Evolutionary conservation across 2,113 vertebrate genomes (phyloP).

Genomic region (Calidris pugnax): DNA sequence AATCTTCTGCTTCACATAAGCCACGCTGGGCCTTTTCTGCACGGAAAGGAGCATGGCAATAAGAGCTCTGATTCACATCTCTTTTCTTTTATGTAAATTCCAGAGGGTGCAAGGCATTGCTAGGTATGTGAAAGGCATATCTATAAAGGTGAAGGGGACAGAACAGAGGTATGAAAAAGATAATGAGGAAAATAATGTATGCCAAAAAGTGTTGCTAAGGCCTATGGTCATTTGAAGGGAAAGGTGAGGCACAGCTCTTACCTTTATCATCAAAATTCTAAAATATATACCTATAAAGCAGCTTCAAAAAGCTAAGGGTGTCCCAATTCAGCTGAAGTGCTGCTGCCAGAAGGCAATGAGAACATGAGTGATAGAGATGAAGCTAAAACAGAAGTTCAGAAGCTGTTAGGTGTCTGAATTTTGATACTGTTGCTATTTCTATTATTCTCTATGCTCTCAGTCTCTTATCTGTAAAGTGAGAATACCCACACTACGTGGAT

Average conservation of each 20-base stretch:
- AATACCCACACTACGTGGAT: background rate
- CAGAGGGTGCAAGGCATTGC: background rate
- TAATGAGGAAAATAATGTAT: background rate
- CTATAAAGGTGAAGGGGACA: background rate
- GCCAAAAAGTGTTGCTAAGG: background rate
- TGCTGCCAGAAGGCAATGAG: background rate
- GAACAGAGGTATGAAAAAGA: accelerated
- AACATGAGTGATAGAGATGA: background rate
- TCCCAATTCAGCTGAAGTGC: background rate
- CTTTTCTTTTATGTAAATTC: background rate
- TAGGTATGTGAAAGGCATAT: background rate
- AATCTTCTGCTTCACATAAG: background rate
- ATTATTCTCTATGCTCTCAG: background rate
- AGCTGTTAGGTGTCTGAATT: background rate
- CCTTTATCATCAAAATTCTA: background rate
- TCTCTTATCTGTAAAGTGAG: background rate
- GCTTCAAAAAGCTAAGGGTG: background rate
- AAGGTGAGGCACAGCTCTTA: background rate
- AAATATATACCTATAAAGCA: background rate
- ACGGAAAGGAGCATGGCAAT: background rate
- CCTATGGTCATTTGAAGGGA: background rate
- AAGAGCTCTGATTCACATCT: background rate
- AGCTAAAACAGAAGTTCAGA: background rate
- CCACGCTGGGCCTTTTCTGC: background rate
- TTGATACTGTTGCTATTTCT: background rate